These are phyloP conservation scores for Colius striatus DNA, from an alignment of 2,113 vertebrate genomes.

Conservation along the genomic window DNA sequence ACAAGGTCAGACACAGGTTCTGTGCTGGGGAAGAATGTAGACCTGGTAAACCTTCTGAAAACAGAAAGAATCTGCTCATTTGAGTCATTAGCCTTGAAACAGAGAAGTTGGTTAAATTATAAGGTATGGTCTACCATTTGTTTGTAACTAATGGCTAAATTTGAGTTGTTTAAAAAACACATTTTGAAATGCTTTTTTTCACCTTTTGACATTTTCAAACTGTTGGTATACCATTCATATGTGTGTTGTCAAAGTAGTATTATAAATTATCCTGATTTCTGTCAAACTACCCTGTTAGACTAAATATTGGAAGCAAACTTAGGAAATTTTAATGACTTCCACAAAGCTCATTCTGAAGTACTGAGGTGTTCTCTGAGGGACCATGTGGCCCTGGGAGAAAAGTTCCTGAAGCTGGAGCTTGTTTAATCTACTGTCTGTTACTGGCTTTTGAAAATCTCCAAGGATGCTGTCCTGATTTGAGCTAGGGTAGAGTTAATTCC, in stretches of 20 bases:
- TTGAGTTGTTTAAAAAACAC: background rate
- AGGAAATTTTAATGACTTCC: background rate
- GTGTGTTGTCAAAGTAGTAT: background rate
- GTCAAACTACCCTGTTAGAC: background rate
- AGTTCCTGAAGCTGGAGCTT: background rate
- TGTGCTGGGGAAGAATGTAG: background rate
- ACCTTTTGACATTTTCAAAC: background rate
- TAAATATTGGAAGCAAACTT: background rate
- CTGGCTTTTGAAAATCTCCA: background rate
- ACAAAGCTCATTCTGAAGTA: background rate
- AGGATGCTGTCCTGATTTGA: too few relatives aligned
- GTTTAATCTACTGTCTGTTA: background rate
- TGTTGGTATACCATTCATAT: background rate
- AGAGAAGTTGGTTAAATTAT: background rate
- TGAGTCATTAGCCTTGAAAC: fast-evolving
- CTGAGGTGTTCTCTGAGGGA: background rate
- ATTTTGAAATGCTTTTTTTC: background rate
- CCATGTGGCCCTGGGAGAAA: background rate
- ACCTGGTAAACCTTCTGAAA: background rate
- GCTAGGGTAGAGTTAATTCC: too few relatives aligned
- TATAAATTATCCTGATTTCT: background rate
- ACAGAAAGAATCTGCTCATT: background rate
- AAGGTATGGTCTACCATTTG: background rate
- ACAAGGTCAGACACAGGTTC: background rate
- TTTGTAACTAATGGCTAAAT: background rate